A percentile compares a stretch with the other conserved stretches of the same genome.
phyloP scores from a whole-genome alignment of 92 coral and sea anemone genomes.

The Parazoanthus atlanticus region DNA sequence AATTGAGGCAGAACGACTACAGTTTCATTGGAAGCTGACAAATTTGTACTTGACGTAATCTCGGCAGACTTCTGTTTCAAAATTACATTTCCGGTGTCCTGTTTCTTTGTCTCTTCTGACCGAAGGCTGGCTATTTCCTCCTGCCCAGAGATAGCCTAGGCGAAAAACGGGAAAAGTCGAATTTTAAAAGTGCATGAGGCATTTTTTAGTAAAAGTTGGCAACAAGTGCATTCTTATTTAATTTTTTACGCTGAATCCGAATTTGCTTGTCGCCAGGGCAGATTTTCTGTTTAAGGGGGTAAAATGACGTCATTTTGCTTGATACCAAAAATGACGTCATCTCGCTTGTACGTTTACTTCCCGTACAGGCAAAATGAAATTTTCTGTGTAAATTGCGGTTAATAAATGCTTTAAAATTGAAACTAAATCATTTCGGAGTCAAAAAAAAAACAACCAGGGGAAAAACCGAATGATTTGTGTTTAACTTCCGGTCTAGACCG shows the following conservation, averaged over 20 bases:
- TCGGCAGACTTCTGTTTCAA: conserved; percentile 38
- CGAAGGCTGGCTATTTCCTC: conserved; percentile 40
- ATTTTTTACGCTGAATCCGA: too few species aligned
- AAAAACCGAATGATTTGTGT: too few species aligned
- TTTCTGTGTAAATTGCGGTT: conserved; percentile 4
- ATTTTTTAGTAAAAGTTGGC: too few species aligned
- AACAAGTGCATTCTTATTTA: too few species aligned
- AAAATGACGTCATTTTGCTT: conserved; percentile 20
- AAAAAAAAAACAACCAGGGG: background rate
- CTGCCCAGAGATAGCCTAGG: conserved; percentile 30
- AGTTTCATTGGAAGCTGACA: conserved; percentile 42
- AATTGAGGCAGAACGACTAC: conserved; percentile 35
- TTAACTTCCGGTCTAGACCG: too few species aligned
- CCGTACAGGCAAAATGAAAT: conserved; percentile 2
- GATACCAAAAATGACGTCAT: conserved; percentile 36
- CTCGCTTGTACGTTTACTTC: conserved; percentile 28
- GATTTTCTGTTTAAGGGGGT: too few species aligned
- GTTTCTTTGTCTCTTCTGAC: conserved; percentile 39
- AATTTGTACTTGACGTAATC: conserved; percentile 36
- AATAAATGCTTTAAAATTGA: conserved; percentile 12
- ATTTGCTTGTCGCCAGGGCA: too few species aligned
- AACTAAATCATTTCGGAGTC: background rate
- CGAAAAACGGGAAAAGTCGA: too few species aligned
- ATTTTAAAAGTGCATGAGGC: too few species aligned
- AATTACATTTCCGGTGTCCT: conserved; percentile 30